Evolutionary conservation across 2,797 vertebrate species (phyloP).

Genomic region (Rhabdophis nuchalis): DNA sequence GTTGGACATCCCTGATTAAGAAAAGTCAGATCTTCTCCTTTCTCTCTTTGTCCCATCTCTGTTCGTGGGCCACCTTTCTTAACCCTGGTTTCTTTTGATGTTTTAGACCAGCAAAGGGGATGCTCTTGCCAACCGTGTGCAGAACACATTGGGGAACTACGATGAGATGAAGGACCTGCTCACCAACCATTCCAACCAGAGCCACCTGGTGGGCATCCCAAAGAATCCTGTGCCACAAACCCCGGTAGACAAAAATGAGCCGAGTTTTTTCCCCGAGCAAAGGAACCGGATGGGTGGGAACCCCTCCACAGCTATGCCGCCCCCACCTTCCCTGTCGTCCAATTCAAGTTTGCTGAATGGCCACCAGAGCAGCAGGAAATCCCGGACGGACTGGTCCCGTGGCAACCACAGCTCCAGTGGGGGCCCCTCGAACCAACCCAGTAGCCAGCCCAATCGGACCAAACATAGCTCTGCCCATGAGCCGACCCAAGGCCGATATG

Average conservation of each 20-base stretch:
- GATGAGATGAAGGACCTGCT: constrained; percentile 95
- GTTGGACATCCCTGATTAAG: background rate
- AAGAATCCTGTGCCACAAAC: constrained; percentile 82
- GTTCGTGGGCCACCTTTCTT: background rate
- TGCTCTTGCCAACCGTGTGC: constrained; percentile 88
- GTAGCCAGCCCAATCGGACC: constrained; percentile 72
- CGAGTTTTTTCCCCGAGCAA: constrained; percentile 79
- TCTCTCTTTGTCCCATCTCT: background rate
- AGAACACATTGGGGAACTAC: constrained; percentile 91
- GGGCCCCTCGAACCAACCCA: constrained; percentile 66
- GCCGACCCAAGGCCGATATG: constrained; percentile 78
- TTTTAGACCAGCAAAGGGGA: constrained; percentile 91
- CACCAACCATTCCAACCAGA: constrained; percentile 92
- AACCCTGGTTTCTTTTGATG: constrained; percentile 55
- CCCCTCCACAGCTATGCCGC: constrained; percentile 74
- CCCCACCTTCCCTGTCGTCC: constrained; percentile 72
- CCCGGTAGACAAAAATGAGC: constrained; percentile 77
- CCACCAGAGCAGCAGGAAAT: constrained; percentile 83
- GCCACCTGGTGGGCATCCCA: constrained; percentile 94
- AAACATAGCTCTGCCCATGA: constrained; percentile 80
- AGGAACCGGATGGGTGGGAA: constrained; percentile 72
- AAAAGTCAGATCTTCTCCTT: background rate
- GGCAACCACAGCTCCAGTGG: constrained; percentile 72
- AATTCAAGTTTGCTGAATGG: constrained; percentile 73
- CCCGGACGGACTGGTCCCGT: constrained; percentile 83